These are phyloP conservation scores for Oconnorella tubifera DNA, from an alignment of 2,888 invertebrate species.

Conservation along the genomic window DNA sequence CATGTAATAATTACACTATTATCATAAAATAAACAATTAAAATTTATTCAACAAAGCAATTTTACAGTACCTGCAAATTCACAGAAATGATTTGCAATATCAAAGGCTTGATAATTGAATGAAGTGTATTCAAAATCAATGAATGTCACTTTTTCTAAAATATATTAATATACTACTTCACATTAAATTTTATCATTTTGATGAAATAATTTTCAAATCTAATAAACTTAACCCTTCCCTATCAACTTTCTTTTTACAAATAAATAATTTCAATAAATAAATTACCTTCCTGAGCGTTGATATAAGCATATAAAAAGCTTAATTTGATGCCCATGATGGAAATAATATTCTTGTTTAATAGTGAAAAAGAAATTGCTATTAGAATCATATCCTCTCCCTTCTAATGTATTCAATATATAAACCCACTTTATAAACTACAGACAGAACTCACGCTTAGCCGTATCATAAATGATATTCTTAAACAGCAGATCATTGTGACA, in stretches of 20 bases:
- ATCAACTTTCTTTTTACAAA: no score
- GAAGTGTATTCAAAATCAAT: conserved; percentile 97
- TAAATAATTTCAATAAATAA: no score
- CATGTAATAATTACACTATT: no score
- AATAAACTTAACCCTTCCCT: no score
- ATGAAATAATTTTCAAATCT: no score
- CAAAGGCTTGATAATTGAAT: conserved; percentile 89
- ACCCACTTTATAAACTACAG: not conserved
- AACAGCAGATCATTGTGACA: conserved; percentile 95
- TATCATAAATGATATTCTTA: conserved; percentile 85
- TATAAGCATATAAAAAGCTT: no score
- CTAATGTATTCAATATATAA: not conserved
- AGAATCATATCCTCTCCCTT: not conserved
- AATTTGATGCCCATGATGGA: no score
- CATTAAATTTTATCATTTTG: not conserved
- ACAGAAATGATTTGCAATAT: conserved; percentile 96
- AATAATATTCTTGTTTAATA: no score
- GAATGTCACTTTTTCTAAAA: conserved; percentile 70
- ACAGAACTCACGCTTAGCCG: conserved; percentile 43
- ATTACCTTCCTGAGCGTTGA: no score
- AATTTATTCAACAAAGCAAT: no score
- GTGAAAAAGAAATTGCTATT: no score
- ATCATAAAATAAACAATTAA: no score
- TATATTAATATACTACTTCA: not conserved
- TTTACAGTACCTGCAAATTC: conserved; percentile 91